These are phyloP conservation scores for Punctoribates punctum DNA, from an alignment of 2,888 invertebrate species.

Conservation along the genomic window DNA sequence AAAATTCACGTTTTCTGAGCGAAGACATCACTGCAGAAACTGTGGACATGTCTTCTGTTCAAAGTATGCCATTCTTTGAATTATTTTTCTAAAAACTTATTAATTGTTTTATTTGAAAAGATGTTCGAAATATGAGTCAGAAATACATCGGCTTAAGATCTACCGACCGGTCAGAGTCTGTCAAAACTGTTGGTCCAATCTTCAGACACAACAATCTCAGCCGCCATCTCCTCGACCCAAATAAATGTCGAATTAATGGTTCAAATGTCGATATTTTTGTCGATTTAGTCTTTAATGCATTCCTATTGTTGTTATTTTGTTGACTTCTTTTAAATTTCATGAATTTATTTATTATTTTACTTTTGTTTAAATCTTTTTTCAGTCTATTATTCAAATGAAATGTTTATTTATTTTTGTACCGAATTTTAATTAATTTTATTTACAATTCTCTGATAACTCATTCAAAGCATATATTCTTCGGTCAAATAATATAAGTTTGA, in stretches of 20 bases:
- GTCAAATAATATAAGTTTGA: too few species aligned
- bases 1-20: conserved; percentile 86
- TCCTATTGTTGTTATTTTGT: not conserved
- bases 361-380: not conserved
- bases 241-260: not conserved
- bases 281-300: not conserved
- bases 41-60: conserved; percentile 97
- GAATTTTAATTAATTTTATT: too few species aligned
- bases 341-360: not conserved
- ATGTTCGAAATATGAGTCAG: conserved; percentile 93
- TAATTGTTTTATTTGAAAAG: conserved; percentile 53
- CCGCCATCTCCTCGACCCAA: not conserved
- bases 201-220: conserved; percentile 29
- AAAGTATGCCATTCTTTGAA: conserved; percentile 61
- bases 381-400: too few species aligned
- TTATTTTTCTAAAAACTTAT: conserved; percentile 14
- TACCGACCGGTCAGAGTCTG: conserved; percentile 92
- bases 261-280: not conserved
- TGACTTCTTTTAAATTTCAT: not conserved
- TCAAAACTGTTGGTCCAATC: conserved; percentile 65
- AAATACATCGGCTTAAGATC: conserved; percentile 87
- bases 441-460: too few species aligned
- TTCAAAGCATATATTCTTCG: too few species aligned
- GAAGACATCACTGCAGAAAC: conserved; percentile 94
- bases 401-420: too few species aligned